These are phyloP conservation scores for Melanostoma scalare DNA, from an alignment of 2,888 invertebrate species.

Conservation along the genomic window DNA sequence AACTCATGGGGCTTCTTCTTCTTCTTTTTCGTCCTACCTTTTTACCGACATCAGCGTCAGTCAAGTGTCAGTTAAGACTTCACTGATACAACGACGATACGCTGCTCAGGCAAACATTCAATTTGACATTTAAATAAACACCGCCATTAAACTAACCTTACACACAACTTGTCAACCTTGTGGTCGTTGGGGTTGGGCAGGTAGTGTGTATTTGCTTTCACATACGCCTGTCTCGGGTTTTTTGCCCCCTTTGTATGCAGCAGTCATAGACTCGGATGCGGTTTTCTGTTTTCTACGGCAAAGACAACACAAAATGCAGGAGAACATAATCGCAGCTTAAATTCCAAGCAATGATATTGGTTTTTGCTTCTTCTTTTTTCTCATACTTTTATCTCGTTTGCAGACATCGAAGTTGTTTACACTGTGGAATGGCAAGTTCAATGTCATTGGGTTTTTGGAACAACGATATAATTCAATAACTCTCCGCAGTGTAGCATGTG, in stretches of 20 bases:
- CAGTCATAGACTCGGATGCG: conserved; percentile 31
- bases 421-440: background rate
- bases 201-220: background rate
- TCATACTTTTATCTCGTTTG: background rate
- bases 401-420: no score
- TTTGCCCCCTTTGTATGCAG: no score
- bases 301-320: background rate
- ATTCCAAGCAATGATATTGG: conserved; percentile 21
- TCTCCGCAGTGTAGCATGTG: background rate
- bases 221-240: conserved; percentile 10
- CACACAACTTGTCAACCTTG: conserved; percentile 46
- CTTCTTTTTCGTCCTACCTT: background rate
- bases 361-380: background rate
- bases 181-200: conserved; percentile 5
- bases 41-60: background rate
- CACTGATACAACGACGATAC: conserved; percentile 1
- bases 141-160: conserved; percentile 12
- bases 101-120: conserved; percentile 19
- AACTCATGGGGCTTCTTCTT: no score
- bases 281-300: background rate
- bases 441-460: no score
- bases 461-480: conserved; percentile 10
- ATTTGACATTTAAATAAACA: conserved; percentile 53
- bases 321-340: conserved; percentile 24
- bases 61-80: conserved; percentile 51